Percentiles rank a stretch among this genome's conserved stretches.
Conservation (phyloP, 2,888 invertebrate genomes). For the Tineola bisselliella region DNA sequence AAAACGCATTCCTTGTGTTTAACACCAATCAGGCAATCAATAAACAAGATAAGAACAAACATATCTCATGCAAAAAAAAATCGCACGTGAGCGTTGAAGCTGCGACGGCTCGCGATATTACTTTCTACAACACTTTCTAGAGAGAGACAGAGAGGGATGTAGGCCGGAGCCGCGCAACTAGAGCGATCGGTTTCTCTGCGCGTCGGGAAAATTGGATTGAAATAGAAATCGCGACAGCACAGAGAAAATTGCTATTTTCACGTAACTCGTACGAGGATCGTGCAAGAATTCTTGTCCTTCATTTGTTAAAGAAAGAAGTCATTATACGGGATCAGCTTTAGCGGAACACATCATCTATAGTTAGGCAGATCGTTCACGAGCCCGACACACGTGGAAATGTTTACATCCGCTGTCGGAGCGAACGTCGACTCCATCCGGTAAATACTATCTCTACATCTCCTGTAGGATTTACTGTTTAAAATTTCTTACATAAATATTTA, state of each 20-base stretch:
- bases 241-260: conserved; percentile 60
- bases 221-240: conserved; percentile 57
- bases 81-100: conserved; percentile 41
- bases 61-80: conserved; percentile 13
- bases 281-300: conserved; percentile 2
- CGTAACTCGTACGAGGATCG: conserved; percentile 34
- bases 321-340: neutral
- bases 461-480: conserved; percentile 1
- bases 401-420: conserved; percentile 41
- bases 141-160: conserved; percentile 59
- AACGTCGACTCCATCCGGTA: conserved; percentile 3
- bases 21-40: neutral
- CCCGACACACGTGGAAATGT: conserved; percentile 45
- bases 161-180: conserved; percentile 56
- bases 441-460: conserved; percentile 4
- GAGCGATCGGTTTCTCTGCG: conserved; percentile 65
- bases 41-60: conserved; percentile 11
- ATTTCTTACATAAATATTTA: neutral
- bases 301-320: neutral
- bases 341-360: conserved; percentile 4
- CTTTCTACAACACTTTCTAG: conserved; percentile 68
- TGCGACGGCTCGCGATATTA: conserved; percentile 55
- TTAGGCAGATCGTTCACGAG: conserved; percentile 12
- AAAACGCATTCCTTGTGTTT: conserved; percentile 9
- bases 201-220: conserved; percentile 66